Evolutionary conservation across 2,113 vertebrate genomes (phyloP), one percentile per base, ranked within the genome.

Genomic region (Clinocottus analis): DNA sequence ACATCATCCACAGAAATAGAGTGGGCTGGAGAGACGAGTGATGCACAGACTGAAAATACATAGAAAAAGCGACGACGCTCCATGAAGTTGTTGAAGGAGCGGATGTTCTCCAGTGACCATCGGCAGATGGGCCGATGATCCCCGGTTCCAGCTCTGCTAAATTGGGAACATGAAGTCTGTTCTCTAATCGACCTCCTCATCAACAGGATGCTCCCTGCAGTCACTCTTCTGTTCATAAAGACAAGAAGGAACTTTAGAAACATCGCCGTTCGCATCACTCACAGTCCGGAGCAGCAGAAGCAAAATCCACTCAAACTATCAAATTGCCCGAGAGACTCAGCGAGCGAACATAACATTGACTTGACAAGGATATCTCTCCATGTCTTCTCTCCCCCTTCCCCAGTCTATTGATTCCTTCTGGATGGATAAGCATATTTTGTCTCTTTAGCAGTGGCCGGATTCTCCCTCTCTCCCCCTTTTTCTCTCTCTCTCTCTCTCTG

Each of bases 191-290:
- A 85, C 89, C 89, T 75, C 83, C 80, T 92, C 89, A 90, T 94
- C 88, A 92, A 74, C 82, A 86, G 82, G 84, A 93, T 91, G 88
- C 82, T 76, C 85, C 82, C 84, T 87, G 82, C 84, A 90, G 87
- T 91, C 89, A 90, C 80, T 92, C 85, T 87, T 77, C 81, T 85
- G 87, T 70, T 80, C 77, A 49, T 45, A 37, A 78, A 85, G 67
- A 85, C 79, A 49, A 13, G 69, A 71, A 84, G 31, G 45, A 85
- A 75, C 81, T 85, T 88, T 68, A 59, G 85, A 84, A 84, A 35
- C 80, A 77, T 84, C 82, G 66, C 74, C 55, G 80, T 83, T 82
- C 55, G 70, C 70, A 71, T 86, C 84, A 70, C 68, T 85, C 83
- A 77, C 55, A 65, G 79, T 77, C 47, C 67, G 65, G 85, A 70